Percentiles rank a stretch among this genome's conserved stretches.
phyloP scores from a whole-genome alignment of 2,888 invertebrate genomes.

The Iselma pallidipennis region DNA sequence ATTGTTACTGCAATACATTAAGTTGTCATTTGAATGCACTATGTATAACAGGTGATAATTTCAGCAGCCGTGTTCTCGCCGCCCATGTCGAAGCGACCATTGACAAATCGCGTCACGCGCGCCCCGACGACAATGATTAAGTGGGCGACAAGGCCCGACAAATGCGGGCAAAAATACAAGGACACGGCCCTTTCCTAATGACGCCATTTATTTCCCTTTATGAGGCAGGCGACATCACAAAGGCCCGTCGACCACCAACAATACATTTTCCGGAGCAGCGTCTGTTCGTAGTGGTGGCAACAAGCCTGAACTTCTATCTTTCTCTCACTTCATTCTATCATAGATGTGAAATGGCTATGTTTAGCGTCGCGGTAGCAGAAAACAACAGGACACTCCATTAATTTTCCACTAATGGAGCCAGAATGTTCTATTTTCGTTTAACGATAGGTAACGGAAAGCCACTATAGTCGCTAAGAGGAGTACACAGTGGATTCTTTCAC shows the following conservation, averaged over 20 bases:
- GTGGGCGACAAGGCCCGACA: slow-evolving; percentile 55
- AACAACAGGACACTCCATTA: slow-evolving; percentile 40
- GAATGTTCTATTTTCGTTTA: slow-evolving; percentile 36
- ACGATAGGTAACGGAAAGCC: neutral
- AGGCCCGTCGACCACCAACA: slow-evolving; percentile 50
- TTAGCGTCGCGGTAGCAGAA: slow-evolving; percentile 31
- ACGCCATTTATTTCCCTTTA: slow-evolving; percentile 57
- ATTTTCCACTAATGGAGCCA: slow-evolving; percentile 38
- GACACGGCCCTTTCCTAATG: slow-evolving; percentile 56
- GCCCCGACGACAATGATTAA: slow-evolving; percentile 54
- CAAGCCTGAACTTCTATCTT: neutral
- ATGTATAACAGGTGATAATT: neutral
- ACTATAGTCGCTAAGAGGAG: too few relatives aligned
- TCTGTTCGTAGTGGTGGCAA: slow-evolving; percentile 36
- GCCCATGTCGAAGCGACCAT: slow-evolving; percentile 29
- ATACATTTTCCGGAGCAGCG: slow-evolving; percentile 47
- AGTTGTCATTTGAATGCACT: neutral
- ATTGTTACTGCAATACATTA: neutral
- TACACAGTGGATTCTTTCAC: neutral
- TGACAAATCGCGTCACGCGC: slow-evolving; percentile 48
- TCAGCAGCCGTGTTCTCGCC: neutral
- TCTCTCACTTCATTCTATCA: slow-evolving; percentile 24
- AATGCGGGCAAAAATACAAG: slow-evolving; percentile 56
- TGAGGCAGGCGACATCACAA: slow-evolving; percentile 54
- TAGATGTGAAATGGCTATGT: slow-evolving; percentile 36